Evolutionary conservation across 2,797 vertebrate genomes (phyloP).

Genomic region (Champsocephalus gunnari): DNA sequence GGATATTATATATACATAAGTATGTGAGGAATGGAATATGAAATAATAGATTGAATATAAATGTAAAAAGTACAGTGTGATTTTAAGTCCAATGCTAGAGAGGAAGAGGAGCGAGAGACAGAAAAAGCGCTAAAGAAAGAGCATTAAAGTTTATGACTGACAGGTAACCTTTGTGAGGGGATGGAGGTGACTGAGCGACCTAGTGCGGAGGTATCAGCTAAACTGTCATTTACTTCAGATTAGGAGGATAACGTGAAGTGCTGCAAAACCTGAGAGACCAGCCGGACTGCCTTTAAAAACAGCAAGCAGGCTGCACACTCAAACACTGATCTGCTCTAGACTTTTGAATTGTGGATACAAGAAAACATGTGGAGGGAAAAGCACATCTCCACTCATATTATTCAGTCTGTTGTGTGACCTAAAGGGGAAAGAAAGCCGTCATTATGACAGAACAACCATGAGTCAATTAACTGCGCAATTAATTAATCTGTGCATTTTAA

Average conservation of each 20-base stretch:
- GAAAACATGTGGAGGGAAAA: not conserved
- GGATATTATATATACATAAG: no score
- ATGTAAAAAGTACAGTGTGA: no score
- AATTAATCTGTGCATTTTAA: conserved; percentile 76
- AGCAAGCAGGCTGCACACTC: not conserved
- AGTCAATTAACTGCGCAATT: conserved; percentile 72
- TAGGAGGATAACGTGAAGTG: conserved; percentile 60
- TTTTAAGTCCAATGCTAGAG: conserved; percentile 38
- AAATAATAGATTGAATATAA: no score
- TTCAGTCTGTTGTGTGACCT: conserved; percentile 13
- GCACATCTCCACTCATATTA: conserved; percentile 6
- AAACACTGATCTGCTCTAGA: not conserved
- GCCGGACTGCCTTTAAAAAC: conserved; percentile 56
- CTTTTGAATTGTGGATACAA: conserved; percentile 2
- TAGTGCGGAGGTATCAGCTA: conserved; percentile 64
- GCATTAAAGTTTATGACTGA: conserved; percentile 77
- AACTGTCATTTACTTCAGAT: conserved; percentile 76
- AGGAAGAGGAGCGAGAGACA: conserved; percentile 15
- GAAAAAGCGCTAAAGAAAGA: conserved; percentile 56
- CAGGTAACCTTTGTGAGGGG: conserved; percentile 73
- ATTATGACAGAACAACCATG: conserved; percentile 61
- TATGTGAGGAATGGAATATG: no score
- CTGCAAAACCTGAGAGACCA: conserved; percentile 66
- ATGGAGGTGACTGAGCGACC: conserved; percentile 54
- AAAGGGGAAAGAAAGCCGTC: conserved; percentile 35